Evolutionary conservation across 2,888 invertebrate species (phyloP), one percentile per base, ranked within the genome.

Genomic region (Caenorhabditis sp.): DNA sequence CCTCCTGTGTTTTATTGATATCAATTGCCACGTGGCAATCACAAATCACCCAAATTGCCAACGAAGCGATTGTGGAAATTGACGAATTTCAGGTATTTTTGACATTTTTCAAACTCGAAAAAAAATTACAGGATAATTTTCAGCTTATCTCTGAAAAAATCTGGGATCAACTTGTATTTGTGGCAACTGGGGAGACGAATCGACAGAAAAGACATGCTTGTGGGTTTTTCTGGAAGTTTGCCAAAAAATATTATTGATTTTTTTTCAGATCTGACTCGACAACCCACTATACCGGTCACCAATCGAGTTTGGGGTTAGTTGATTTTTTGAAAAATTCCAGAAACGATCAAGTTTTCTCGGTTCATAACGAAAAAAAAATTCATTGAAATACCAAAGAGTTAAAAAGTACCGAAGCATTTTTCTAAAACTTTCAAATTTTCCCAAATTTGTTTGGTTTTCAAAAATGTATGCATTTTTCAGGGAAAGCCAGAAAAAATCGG

Each of bases 21-120:
- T 72, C 72, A 23, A 67, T 72, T 62, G 65, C 66, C 27, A 73
- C 73, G 59, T 73, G 73, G 72, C 72, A 72, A 19, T 43, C 24
- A 23, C 61, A 72, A 50, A 72, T 72, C 12, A 14, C 57, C 3
- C 51, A 43, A 49, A 63, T 72, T 31, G 64, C 72, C 10, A 64
- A 72, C 1, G 67, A 72, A 55, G 67, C 64, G n/a, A 21, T 67
- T 1, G 49, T 64, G 1, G 72, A 72, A 50, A 64, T 67, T 8
- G 58, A 72, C 17, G 12, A 36, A n/a, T 72, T 72, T 31, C 72
- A 64, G 62, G 68, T 69, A 10, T n/a, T 6, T 54, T 12, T n/a
- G n/a, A n/a, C n/a, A n/a, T n/a, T n/a, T n/a, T 50, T 21, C 31
- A 14, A 14, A 10, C 36, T 54, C 36, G 19, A 24, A 12, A 37